Evolutionary conservation across 2,888 invertebrate genomes (phyloP).

Genomic region (Hermaeophaga mercurialis): DNA sequence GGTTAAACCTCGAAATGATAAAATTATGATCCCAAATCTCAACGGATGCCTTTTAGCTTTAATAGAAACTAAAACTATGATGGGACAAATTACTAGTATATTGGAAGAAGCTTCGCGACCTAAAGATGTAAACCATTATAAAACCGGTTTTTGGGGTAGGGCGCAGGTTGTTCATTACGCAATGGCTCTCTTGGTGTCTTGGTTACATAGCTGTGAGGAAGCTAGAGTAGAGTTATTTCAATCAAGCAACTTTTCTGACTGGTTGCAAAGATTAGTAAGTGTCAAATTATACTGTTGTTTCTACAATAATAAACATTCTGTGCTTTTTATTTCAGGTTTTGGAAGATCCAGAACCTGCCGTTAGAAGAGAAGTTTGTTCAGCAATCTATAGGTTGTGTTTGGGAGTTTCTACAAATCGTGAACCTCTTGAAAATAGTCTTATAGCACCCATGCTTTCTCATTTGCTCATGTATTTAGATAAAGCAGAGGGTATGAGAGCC

Average conservation of each 20-base stretch:
- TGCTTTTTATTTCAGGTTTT: slow-evolving; percentile 59
- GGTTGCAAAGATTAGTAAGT: slow-evolving; percentile 75
- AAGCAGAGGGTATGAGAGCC: slow-evolving; percentile 85
- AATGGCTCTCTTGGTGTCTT: slow-evolving; percentile 89
- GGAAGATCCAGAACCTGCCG: slow-evolving; percentile 91
- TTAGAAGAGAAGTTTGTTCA: slow-evolving; percentile 88
- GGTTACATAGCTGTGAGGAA: slow-evolving; percentile 86
- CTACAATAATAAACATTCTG: neutral
- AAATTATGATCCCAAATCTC: slow-evolving; percentile 71
- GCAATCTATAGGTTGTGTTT: slow-evolving; percentile 88
- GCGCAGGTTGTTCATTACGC: slow-evolving; percentile 91
- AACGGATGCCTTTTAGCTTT: slow-evolving; percentile 80
- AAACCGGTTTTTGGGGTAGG: slow-evolving; percentile 91
- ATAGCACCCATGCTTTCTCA: slow-evolving; percentile 81
- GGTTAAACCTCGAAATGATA: slow-evolving; percentile 61
- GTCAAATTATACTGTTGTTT: neutral
- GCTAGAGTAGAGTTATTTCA: slow-evolving; percentile 79
- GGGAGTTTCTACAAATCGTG: slow-evolving; percentile 62
- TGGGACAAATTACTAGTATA: slow-evolving; percentile 84
- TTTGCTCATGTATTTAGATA: slow-evolving; percentile 78
- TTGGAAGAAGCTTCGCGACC: slow-evolving; percentile 84
- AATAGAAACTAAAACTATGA: slow-evolving; percentile 83
- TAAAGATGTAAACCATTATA: slow-evolving; percentile 81
- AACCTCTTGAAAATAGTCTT: slow-evolving; percentile 64
- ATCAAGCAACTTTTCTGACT: slow-evolving; percentile 74